Base-by-base conservation (phyloP, 2,888 invertebrate species). In the Scaptomyza cyrtandrae region DNA sequence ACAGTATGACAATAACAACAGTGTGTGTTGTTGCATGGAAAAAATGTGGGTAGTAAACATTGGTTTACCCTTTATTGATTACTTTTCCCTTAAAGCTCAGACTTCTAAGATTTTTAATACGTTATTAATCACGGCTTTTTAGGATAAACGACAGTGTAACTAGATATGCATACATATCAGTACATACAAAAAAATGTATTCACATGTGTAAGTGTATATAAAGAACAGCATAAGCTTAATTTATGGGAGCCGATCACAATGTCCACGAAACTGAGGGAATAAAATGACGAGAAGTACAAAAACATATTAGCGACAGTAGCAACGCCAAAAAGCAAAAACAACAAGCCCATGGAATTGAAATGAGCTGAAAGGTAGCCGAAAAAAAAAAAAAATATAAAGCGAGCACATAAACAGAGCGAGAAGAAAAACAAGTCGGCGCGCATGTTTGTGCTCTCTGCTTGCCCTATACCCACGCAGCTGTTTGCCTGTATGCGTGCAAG, bases 381-480 rank as follows among this genome's bases (percentile, higher is more conserved):
- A 53, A 53, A 33, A 56, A 24, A 33, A 56, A 24, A 2, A 24
- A 61, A 55, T n/a, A 44, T 53, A 44, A 50, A 54, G 13, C 37
- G 24, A 54, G 53, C 63, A 63, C 45, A 60, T 48, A 46, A 56
- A 45, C 56, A 44, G 43, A 63, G 50, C 27, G 55, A 52, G 56
- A 48, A 59, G 53, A 55, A 74, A 80, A 76, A 74, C 71, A 83
- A 80, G 77, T 83, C 70, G 67, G 58, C 56, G 68, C 71, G 71
- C 69, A 78, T 71, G 75, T 65, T 71, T 67, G 41, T 56, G 39
- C 60, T 41, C 19, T 50, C 41, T 35, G 19, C n/a, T 19, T 41
- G 39, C 60, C 50, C 53, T 41, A 55, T 53, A 31, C 55, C 55
- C 6, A 19, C 14, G 33, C 49, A 54, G 45, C 50, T 59, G 60